Percentiles rank a stretch among this genome's conserved stretches.
phyloP scores from a whole-genome alignment of 2,888 invertebrate species.

The Lucinisca nassula region DNA sequence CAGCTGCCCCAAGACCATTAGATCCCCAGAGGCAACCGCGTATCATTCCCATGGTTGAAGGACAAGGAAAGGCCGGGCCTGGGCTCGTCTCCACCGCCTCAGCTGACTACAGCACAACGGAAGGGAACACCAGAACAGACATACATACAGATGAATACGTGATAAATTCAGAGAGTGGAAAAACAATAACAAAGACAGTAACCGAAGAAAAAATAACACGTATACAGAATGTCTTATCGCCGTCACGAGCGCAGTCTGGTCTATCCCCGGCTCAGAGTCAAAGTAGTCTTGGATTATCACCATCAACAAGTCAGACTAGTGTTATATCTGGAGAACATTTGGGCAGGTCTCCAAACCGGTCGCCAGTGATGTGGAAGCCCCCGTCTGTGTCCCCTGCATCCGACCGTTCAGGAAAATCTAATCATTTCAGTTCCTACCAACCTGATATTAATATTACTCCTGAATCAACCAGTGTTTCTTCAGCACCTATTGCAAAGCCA shows the following conservation, averaged over 20 bases:
- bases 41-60: constrained; percentile 44
- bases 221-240: background rate
- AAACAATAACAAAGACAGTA: constrained; percentile 61
- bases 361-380: constrained; percentile 57
- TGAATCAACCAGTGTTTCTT: background rate
- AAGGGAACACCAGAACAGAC: constrained; percentile 48
- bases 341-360: constrained; percentile 47
- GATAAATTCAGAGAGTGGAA: constrained; percentile 38
- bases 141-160: constrained; percentile 59
- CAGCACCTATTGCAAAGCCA: background rate
- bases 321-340: constrained; percentile 37
- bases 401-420: constrained; percentile 16
- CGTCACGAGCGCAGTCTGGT: background rate
- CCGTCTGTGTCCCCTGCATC: background rate
- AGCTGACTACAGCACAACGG: constrained; percentile 38
- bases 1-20: constrained; percentile 37
- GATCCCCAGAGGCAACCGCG: constrained; percentile 57
- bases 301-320: constrained; percentile 63
- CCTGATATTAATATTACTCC: background rate
- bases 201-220: constrained; percentile 57
- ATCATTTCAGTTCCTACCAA: constrained; percentile 10
- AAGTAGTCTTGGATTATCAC: constrained; percentile 43
- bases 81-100: constrained; percentile 53
- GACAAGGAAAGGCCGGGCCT: constrained; percentile 14
- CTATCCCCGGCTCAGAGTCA: background rate